A percentile compares a stretch with the other conserved stretches of the same genome.
Evolutionary conservation across 2,797 vertebrate genomes (phyloP).

Genomic region (Sebastes alutus): DNA sequence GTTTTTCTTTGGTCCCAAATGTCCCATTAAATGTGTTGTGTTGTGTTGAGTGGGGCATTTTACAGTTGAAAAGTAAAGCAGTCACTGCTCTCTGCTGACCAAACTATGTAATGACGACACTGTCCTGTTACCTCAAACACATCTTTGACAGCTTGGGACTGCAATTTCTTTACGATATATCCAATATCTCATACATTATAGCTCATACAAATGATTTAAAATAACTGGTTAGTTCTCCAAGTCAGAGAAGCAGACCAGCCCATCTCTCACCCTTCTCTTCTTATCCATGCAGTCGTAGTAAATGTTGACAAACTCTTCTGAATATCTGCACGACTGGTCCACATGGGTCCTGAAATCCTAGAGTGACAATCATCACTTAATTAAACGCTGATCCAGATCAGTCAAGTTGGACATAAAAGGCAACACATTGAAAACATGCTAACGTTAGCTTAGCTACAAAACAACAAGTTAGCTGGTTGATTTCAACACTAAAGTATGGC

Average conservation of each 20-base stretch:
- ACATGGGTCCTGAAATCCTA: slow-evolving; percentile 93
- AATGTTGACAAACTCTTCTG: slow-evolving; percentile 96
- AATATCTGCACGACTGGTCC: slow-evolving; percentile 95
- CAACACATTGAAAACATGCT: not conserved
- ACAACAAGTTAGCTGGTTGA: not conserved
- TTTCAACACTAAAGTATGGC: not conserved
- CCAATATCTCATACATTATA: not conserved
- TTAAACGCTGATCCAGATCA: not conserved
- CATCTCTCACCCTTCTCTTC: slow-evolving; percentile 88
- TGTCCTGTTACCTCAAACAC: rapidly evolving
- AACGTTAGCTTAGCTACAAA: not conserved
- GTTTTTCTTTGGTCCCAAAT: too few species aligned
- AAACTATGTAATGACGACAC: not conserved
- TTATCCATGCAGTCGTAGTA: slow-evolving; percentile 99
- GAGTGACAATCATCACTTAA: not conserved
- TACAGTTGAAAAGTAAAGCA: not conserved
- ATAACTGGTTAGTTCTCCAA: not conserved
- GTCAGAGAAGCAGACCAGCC: not conserved
- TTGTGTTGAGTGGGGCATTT: too few species aligned
- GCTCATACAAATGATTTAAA: not conserved
- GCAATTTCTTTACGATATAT: too few species aligned
- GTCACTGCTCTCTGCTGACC: slow-evolving; percentile 23
- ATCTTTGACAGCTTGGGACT: not conserved
- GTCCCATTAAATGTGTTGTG: not conserved
- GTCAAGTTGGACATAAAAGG: too few species aligned